Percentiles rank a stretch among this genome's conserved stretches.
phyloP scores from a whole-genome alignment of 2,113 vertebrate species.

The Scolopax mira region DNA sequence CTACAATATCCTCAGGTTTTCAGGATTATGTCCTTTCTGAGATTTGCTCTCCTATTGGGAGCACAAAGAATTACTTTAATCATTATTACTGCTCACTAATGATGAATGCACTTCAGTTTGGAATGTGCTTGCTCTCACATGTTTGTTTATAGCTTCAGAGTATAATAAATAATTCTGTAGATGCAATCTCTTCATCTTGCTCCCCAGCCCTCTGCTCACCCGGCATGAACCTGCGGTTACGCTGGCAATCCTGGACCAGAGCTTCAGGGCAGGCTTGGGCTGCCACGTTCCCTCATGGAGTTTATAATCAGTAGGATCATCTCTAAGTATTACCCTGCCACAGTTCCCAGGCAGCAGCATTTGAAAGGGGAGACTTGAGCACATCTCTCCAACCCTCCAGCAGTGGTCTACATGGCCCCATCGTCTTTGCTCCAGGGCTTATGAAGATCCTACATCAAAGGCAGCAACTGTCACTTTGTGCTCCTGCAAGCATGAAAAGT shows the following conservation, averaged over 20 bases:
- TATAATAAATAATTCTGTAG: slow-evolving; percentile 52
- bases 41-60: not conserved
- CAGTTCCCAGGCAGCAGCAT: not conserved
- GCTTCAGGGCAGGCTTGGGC: slow-evolving; percentile 15
- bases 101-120: slow-evolving; percentile 4
- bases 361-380: not conserved
- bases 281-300: not conserved
- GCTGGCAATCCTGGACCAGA: not conserved
- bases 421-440: not conserved
- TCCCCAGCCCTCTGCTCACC: slow-evolving; percentile 32
- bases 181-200: slow-evolving; percentile 33
- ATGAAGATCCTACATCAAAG: not conserved
- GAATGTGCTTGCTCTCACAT: slow-evolving; percentile 12
- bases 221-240: slow-evolving; percentile 1
- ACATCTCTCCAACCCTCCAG: not conserved
- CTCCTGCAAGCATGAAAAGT: not conserved
- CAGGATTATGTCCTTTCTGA: not conserved
- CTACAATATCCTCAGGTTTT: not conserved
- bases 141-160: slow-evolving; percentile 34
- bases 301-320: not conserved
- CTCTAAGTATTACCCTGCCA: not conserved
- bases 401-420: not conserved
- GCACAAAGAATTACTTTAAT: slow-evolving; percentile 12
- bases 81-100: not conserved
- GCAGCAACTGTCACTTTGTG: not conserved